Evolutionary conservation across 2,113 vertebrate species (phyloP).

Genomic region (Festucalex cinctus): DNA sequence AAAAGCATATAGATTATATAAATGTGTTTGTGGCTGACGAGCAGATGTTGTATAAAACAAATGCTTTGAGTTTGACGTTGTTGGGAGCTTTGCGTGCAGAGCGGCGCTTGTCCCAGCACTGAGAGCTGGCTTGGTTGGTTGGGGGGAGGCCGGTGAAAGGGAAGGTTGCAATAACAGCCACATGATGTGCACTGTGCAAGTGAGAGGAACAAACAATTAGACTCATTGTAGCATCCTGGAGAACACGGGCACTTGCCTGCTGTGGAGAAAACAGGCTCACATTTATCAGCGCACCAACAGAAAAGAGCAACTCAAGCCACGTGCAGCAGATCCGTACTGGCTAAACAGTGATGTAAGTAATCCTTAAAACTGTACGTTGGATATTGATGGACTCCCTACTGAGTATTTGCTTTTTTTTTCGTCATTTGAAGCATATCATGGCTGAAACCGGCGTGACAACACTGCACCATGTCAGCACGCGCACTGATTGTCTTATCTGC

Average conservation of each 20-base stretch:
- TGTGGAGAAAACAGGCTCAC: slow-evolving; percentile 50
- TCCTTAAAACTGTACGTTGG: slow-evolving; percentile 36
- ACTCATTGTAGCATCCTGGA: slow-evolving; percentile 55
- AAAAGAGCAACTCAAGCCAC: slow-evolving; percentile 35
- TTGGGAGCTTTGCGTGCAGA: slow-evolving; percentile 33
- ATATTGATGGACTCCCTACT: slow-evolving; percentile 45
- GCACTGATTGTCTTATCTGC: slow-evolving; percentile 99
- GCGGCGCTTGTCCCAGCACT: slow-evolving; percentile 10
- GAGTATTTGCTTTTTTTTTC: slow-evolving; percentile 29
- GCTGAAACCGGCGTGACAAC: slow-evolving; percentile 50
- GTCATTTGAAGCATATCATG: slow-evolving; percentile 32
- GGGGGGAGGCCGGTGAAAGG: not conserved
- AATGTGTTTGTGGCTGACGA: not conserved
- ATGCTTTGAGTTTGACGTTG: slow-evolving; percentile 17
- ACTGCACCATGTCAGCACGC: slow-evolving; percentile 80
- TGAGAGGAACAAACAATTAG: slow-evolving; percentile 49
- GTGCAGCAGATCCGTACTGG: slow-evolving; percentile 24
- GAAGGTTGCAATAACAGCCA: slow-evolving; percentile 23
- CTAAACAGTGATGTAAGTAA: slow-evolving; percentile 14
- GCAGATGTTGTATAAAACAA: slow-evolving; percentile 4
- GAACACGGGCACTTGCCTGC: slow-evolving; percentile 43
- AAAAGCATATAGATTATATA: not conserved
- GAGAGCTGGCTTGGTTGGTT: slow-evolving; percentile 10
- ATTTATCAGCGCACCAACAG: slow-evolving; percentile 49
- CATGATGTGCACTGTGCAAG: slow-evolving; percentile 36